Evolutionary conservation across 2,113 vertebrate species (phyloP), one percentile per base, ranked within the genome.

Genomic region (Gobius niger): DNA sequence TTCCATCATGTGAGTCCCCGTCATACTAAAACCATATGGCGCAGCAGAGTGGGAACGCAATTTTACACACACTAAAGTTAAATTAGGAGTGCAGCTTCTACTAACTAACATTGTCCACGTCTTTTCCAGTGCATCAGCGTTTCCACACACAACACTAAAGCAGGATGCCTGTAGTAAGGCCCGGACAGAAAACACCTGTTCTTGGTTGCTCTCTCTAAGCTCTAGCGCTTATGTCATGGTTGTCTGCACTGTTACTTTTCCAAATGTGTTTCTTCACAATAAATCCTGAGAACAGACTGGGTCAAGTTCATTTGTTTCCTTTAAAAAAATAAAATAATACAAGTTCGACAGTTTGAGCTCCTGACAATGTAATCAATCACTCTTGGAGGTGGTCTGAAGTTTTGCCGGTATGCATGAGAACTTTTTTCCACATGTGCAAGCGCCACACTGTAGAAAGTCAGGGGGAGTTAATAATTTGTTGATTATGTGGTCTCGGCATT

Each of bases 391-490:
- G 80, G 82, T 83, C 77, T 77, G 70, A 68, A 72, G 73, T 77
- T 87, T 57, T 68, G 57, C 77, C 60, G 9, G 81, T 82, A 72
- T 9, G 66, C 81, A 87, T 85, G 56, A 81, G 56, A 81, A 67
- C 68, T 69, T 85, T 86, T 87, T 87, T 85, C 88, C 85, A 87
- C 77, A 89, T 82, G 82, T 81, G 72, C 78, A 88, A 60, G 73
- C 86, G 76, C 75, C 63, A 44, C 81, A 86, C 66, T 65, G 47
- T 68, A 74, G 64, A 72, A 82, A 75, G 69, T 78, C 63, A 44
- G 63, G 65, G 24, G 76, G 69, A 64, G 81, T 84, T 86, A 87
- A 84, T 88, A 82, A 88, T 88, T 88, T 81, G 81, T 81, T 91
- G 82, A 90, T 87, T 86, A 80, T 81, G 78, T 72, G 74, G 85